These are phyloP conservation scores for Chaetorhynchus papuensis DNA, from an alignment of 2,113 vertebrate genomes.

Conservation along the genomic window DNA sequence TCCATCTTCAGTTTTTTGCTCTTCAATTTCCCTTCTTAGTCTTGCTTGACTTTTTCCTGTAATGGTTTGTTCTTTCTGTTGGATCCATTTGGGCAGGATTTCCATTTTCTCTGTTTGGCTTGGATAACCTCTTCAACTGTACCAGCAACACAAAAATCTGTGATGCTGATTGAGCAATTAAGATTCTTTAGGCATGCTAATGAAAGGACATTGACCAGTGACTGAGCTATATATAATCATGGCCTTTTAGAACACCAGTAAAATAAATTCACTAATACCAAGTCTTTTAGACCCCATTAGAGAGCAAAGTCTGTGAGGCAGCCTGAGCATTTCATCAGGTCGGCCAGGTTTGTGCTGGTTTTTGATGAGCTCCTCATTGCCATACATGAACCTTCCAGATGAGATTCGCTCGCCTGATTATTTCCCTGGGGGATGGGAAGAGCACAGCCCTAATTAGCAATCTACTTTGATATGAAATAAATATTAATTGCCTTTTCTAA, in stretches of 20 bases:
- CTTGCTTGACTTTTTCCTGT: background rate
- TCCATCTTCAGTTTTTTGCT: background rate
- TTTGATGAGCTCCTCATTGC: slow-evolving; percentile 38
- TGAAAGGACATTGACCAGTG: slow-evolving; percentile 47
- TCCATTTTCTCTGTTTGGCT: slow-evolving; percentile 33
- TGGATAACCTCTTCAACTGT: slow-evolving; percentile 41
- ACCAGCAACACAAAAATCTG: slow-evolving; percentile 15
- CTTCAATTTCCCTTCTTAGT: background rate
- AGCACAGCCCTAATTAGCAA: slow-evolving; percentile 52
- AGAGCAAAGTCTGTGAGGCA: slow-evolving; percentile 7
- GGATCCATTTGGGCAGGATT: slow-evolving; percentile 5
- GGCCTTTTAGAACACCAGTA: slow-evolving; percentile 26
- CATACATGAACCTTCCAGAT: slow-evolving; percentile 47
- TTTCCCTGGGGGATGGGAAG: slow-evolving; percentile 47
- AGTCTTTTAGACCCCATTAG: slow-evolving; percentile 46
- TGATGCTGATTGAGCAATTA: slow-evolving; percentile 48
- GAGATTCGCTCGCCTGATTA: slow-evolving; percentile 50
- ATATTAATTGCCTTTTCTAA: slow-evolving; percentile 62
- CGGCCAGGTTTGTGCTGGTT: background rate
- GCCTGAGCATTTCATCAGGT: slow-evolving; percentile 17
- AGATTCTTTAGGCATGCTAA: slow-evolving; percentile 37
- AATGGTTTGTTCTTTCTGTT: background rate
- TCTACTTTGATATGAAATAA: slow-evolving; percentile 49
- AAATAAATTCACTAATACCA: slow-evolving; percentile 43
- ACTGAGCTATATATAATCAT: slow-evolving; percentile 40